These are phyloP conservation scores for Caretta caretta DNA, from an alignment of 2,113 vertebrate species.

Conservation along the genomic window DNA sequence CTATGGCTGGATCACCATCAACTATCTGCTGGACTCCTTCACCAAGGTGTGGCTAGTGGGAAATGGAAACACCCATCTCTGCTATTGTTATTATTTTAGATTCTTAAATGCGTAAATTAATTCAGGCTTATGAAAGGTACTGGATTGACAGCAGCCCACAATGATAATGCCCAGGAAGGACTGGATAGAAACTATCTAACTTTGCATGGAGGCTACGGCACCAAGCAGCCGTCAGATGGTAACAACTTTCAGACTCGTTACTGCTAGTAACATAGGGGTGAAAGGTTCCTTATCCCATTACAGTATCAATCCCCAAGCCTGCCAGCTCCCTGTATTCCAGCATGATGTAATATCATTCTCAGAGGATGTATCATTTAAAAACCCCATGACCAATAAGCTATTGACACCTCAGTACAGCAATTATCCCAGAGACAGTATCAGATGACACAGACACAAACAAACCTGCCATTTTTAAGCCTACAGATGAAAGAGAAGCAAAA, in stretches of 20 bases:
- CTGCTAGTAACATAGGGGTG: neutral
- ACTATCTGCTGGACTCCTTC: slow-evolving; percentile 90
- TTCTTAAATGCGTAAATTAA: neutral
- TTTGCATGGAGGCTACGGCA: neutral
- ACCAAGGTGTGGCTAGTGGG: slow-evolving; percentile 80
- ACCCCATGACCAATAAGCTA: neutral
- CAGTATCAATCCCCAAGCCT: neutral
- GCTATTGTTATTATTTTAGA: neutral
- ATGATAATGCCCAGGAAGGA: neutral
- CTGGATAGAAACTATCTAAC: neutral
- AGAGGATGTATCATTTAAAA: neutral
- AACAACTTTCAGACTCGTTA: neutral
- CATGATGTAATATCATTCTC: neutral
- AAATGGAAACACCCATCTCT: fast-evolving
- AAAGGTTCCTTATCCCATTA: neutral
- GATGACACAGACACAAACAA: neutral
- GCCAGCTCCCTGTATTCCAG: neutral
- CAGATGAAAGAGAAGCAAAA: neutral
- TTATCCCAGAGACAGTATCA: neutral
- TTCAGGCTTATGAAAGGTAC: neutral
- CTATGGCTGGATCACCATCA: slow-evolving; percentile 91
- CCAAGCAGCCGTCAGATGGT: neutral
- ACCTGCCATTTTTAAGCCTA: neutral
- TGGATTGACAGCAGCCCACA: fast-evolving
- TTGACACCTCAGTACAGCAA: neutral